Evolutionary conservation across 2,888 invertebrate species (phyloP).

Genomic region (Tipula lateralis): DNA sequence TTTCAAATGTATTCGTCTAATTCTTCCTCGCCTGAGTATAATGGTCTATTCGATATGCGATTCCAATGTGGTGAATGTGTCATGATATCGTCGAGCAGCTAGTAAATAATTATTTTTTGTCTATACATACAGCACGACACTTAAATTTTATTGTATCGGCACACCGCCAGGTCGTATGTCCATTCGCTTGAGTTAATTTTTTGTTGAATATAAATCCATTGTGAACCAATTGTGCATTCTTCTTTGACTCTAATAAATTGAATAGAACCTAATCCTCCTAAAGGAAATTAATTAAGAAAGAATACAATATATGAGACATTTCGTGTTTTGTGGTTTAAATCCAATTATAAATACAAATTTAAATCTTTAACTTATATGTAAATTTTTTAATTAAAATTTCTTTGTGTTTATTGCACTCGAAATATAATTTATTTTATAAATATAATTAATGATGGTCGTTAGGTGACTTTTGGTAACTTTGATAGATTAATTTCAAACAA

Average conservation of each 20-base stretch:
- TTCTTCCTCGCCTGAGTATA: slow-evolving; percentile 46
- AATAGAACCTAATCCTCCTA: slow-evolving; percentile 34
- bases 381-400: too few species aligned
- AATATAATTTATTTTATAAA: too few species aligned
- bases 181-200: slow-evolving; percentile 49
- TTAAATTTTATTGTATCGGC: slow-evolving; percentile 47
- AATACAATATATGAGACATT: slow-evolving; percentile 4
- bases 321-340: background rate
- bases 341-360: background rate
- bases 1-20: slow-evolving; percentile 46
- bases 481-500: too few species aligned
- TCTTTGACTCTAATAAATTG: slow-evolving; percentile 51
- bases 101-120: slow-evolving; percentile 45
- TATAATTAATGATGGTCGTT: too few species aligned
- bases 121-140: slow-evolving; percentile 49
- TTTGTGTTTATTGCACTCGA: too few species aligned
- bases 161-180: slow-evolving; percentile 50
- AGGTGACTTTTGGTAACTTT: too few species aligned
- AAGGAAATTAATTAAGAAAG: slow-evolving; percentile 12
- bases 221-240: slow-evolving; percentile 50
- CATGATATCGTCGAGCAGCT: slow-evolving; percentile 44
- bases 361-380: background rate
- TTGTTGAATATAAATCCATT: slow-evolving; percentile 49
- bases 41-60: slow-evolving; percentile 45
- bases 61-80: slow-evolving; percentile 43